Conservation (phyloP, 2,113 vertebrate species). For the Anoplopoma fimbria region DNA sequence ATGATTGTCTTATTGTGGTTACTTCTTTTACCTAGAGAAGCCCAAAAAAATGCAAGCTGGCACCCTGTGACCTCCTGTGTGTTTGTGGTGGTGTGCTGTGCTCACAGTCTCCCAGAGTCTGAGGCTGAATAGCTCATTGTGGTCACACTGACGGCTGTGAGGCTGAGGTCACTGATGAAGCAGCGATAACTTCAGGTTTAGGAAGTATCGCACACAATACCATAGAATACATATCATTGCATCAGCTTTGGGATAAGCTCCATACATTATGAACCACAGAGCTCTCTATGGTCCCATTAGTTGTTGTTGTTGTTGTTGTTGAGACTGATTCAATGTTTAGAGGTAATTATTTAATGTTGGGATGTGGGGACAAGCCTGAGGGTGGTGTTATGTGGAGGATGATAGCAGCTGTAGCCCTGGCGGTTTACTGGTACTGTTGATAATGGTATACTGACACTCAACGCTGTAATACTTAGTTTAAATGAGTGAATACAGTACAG, state of each 20-base stretch:
- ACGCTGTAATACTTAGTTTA: slow-evolving; percentile 8
- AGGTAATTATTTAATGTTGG: slow-evolving; percentile 26
- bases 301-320: background rate
- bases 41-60: slow-evolving; percentile 29
- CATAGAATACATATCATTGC: slow-evolving; percentile 22
- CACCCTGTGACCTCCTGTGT: slow-evolving; percentile 19
- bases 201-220: slow-evolving; percentile 42
- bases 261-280: background rate
- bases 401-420: background rate
- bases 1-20: slow-evolving; percentile 25
- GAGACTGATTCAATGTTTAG: slow-evolving; percentile 16
- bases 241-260: slow-evolving; percentile 23
- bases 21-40: background rate
- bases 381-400: slow-evolving; percentile 17
- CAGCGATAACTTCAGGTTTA: slow-evolving; percentile 56
- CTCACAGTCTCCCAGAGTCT: slow-evolving; percentile 22
- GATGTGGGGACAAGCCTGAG: slow-evolving; percentile 10
- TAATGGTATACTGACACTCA: slow-evolving; percentile 13
- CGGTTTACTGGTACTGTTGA: slow-evolving; percentile 22
- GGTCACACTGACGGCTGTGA: slow-evolving; percentile 19
- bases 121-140: slow-evolving; percentile 68
- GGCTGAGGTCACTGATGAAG: slow-evolving; percentile 60
- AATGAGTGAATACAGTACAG: slow-evolving; percentile 9
- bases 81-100: slow-evolving; percentile 28
- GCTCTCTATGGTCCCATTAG: background rate